phyloP scores from a whole-genome alignment of 2,888 invertebrate species.

The Pollenia griseotomentosa region DNA sequence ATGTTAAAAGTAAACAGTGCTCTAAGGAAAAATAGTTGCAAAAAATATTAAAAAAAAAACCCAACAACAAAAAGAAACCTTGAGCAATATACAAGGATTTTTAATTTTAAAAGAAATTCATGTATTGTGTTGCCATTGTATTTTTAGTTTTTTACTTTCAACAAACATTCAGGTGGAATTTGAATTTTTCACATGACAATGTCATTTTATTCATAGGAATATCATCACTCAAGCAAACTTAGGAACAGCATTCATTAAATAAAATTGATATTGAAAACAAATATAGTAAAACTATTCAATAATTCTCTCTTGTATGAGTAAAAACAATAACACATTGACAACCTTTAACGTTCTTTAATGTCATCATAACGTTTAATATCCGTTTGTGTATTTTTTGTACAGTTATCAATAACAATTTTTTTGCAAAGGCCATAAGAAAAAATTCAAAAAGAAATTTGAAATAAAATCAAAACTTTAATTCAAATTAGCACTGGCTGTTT shows the following conservation, averaged over 20 bases:
- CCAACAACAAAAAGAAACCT: conserved; percentile 37
- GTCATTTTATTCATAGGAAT: conserved; percentile 23
- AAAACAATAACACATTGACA: conserved; percentile 7
- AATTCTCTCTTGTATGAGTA: not conserved
- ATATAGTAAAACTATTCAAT: conserved; percentile 9
- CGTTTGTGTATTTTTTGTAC: not conserved
- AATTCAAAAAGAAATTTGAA: not conserved
- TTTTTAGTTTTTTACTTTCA: conserved; percentile 3
- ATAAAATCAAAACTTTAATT: not conserved
- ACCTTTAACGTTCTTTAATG: conserved; percentile 41
- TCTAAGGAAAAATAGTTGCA: not conserved
- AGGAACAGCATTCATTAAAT: conserved; percentile 24
- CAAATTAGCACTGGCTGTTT: too few relatives aligned
- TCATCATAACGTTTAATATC: conserved; percentile 47
- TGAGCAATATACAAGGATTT: conserved; percentile 50
- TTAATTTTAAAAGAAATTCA: conserved; percentile 10
- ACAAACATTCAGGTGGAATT: conserved; percentile 34
- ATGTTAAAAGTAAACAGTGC: conserved; percentile 30
- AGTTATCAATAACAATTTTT: conserved; percentile 7
- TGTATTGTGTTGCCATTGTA: conserved; percentile 35
- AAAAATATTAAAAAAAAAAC: not conserved
- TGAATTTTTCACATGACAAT: conserved; percentile 26
- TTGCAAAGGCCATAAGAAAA: not conserved
- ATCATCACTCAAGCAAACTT: not conserved
- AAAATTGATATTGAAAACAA: conserved; percentile 10